A percentile compares a stretch with the other conserved stretches of the same genome.
Evolutionary conservation across 2,113 vertebrate genomes (phyloP).

Genomic region (Mus musculus): DNA sequence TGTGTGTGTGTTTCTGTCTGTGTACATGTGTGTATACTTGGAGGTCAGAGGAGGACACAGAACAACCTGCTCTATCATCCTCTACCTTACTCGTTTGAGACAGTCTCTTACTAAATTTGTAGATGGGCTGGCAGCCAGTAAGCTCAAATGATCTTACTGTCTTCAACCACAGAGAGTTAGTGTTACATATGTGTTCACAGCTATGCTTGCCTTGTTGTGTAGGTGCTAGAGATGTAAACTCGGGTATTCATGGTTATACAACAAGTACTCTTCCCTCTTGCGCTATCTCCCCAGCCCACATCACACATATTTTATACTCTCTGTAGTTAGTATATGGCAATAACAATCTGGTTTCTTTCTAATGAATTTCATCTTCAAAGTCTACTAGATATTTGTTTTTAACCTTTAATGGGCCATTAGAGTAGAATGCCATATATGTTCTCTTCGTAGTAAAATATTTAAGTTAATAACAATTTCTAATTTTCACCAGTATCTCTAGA

Average conservation of each 20-base stretch:
- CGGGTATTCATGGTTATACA: background rate
- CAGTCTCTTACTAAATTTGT: background rate
- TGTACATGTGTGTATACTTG: background rate
- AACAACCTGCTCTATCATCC: background rate
- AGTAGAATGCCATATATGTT: background rate
- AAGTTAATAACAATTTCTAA: slow-evolving; percentile 47
- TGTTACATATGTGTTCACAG: background rate
- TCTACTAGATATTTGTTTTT: slow-evolving; percentile 6
- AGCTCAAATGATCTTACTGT: background rate
- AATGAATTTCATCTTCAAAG: background rate
- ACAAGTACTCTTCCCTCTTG: background rate
- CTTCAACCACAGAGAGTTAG: background rate
- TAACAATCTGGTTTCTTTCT: background rate
- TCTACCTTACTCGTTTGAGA: background rate
- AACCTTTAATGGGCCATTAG: background rate
- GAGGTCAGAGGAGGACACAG: background rate
- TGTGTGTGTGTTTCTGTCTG: background rate
- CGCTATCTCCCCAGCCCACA: background rate
- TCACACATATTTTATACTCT: slow-evolving; percentile 7
- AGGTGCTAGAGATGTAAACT: background rate
- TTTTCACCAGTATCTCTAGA: slow-evolving; percentile 46
- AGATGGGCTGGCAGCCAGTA: background rate
- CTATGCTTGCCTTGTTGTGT: background rate
- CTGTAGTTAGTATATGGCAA: slow-evolving; percentile 26
- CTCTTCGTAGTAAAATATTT: slow-evolving; percentile 48